Conservation (phyloP, 2,888 invertebrate genomes). For the Gymnosoma rotundatum region DNA sequence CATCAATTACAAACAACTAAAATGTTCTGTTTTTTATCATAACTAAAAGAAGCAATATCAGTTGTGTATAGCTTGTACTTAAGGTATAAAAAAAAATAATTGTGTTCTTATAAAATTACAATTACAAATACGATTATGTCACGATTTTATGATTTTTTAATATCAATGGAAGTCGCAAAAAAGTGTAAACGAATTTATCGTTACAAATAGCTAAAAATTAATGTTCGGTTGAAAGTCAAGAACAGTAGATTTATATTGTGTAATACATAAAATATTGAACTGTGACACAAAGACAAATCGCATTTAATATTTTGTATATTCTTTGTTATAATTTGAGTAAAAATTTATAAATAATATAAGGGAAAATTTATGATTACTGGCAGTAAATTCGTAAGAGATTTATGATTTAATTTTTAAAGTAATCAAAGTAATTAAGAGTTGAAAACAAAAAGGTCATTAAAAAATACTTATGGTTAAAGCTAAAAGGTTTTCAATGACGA, state of each 20-base stretch:
- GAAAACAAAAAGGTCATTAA: too few species aligned
- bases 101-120: conserved; percentile 63
- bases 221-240: conserved; percentile 7
- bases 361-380: too few species aligned
- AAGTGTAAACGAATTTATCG: conserved; percentile 47
- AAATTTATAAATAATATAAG: too few species aligned
- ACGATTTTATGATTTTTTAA: conserved; percentile 55
- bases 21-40: neutral
- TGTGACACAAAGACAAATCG: too few species aligned
- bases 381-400: too few species aligned
- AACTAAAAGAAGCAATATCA: neutral
- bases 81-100: conserved; percentile 48
- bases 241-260: neutral
- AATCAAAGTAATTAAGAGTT: too few species aligned
- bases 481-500: too few species aligned
- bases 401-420: too few species aligned
- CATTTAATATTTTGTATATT: too few species aligned
- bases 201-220: conserved; percentile 25
- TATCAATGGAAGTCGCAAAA: neutral
- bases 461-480: too few species aligned
- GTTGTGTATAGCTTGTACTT: neutral
- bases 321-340: too few species aligned
- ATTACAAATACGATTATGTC: conserved; percentile 59
- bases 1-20: neutral
- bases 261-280: neutral